These are phyloP conservation scores for Nematopogon swammerdamellus DNA, from an alignment of 2,888 invertebrate species.

Conservation along the genomic window DNA sequence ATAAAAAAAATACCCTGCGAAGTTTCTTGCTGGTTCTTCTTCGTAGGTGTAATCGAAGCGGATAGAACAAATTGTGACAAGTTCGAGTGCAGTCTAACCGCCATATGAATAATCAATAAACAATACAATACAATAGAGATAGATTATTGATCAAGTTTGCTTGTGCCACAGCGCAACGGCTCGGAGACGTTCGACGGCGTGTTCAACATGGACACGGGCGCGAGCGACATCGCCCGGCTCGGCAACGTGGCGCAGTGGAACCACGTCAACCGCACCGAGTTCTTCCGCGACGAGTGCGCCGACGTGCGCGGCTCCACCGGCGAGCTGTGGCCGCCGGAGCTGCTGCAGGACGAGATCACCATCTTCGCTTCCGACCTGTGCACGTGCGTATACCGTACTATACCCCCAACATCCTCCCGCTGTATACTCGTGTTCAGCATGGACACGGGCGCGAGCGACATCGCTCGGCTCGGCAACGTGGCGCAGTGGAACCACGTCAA, in stretches of 20 bases:
- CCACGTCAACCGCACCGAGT: constrained; percentile 48
- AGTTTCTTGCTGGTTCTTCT: no score
- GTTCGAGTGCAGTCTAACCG: no score
- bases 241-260: constrained; percentile 75
- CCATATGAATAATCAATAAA: no score
- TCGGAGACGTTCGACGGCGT: constrained; percentile 71
- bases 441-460: constrained; percentile 66
- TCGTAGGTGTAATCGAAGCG: no score
- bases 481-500: constrained; percentile 66
- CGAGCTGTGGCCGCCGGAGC: constrained; percentile 75
- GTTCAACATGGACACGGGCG: constrained; percentile 75
- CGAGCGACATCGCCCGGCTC: constrained; percentile 58
- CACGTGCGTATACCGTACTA: constrained; percentile 64
- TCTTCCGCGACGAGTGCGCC: constrained; percentile 62
- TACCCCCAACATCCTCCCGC: no score
- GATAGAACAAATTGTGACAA: no score
- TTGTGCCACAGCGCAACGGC: constrained; percentile 64
- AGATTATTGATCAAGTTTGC: no score
- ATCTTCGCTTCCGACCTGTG: constrained; percentile 78
- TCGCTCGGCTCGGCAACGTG: constrained; percentile 65
- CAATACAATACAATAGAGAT: no score
- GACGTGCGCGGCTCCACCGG: constrained; percentile 71
- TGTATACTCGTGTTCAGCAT: constrained; percentile 71
- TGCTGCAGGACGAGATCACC: constrained; percentile 51
- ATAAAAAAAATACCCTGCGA: no score